Evolutionary conservation across 2,113 vertebrate species (phyloP).

Genomic region (Corapipo altera): DNA sequence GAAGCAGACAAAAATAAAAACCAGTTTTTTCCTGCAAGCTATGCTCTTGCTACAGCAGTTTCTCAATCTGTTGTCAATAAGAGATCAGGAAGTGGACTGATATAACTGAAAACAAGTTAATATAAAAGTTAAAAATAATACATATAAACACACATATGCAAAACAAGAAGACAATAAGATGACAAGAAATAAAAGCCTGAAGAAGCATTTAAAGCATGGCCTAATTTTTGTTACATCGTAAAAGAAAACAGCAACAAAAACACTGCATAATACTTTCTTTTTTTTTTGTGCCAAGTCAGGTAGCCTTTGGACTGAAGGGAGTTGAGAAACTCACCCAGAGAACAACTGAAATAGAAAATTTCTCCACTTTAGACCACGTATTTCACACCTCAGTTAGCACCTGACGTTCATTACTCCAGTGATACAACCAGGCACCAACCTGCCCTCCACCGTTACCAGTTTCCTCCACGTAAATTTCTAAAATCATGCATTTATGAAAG

Average conservation of each 20-base stretch:
- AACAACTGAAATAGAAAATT: neutral
- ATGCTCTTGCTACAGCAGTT: neutral
- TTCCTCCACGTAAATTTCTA: neutral
- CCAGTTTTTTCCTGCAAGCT: neutral
- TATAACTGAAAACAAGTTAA: neutral
- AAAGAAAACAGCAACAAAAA: neutral
- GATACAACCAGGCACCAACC: neutral
- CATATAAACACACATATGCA: neutral
- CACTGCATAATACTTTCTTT: neutral
- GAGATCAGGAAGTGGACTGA: neutral
- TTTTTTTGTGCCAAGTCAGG: neutral
- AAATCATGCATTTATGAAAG: neutral
- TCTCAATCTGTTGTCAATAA: slow-evolving; percentile 1
- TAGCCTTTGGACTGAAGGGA: neutral
- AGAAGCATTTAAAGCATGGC: neutral
- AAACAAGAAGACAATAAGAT: neutral
- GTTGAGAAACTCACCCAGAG: neutral
- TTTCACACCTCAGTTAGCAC: neutral
- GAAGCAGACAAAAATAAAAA: neutral
- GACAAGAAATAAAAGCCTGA: neutral
- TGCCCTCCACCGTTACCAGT: neutral
- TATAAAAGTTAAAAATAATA: neutral
- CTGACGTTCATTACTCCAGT: fast-evolving
- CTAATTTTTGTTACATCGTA: neutral
- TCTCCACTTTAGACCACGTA: neutral